phyloP scores from a whole-genome alignment of 2,797 vertebrate species.

The Morelia viridis region DNA sequence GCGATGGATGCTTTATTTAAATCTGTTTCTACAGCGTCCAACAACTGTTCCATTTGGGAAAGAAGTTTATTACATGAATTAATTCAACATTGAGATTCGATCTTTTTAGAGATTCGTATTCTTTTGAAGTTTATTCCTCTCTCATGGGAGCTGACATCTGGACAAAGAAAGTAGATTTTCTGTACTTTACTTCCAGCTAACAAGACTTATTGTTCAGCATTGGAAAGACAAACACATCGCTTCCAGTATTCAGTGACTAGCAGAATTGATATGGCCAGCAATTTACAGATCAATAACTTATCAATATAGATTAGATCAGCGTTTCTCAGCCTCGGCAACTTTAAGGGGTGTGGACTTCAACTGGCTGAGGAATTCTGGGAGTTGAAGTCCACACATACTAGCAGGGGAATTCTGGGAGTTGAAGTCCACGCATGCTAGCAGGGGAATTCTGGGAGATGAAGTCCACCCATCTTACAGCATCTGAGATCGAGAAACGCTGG shows the following conservation, averaged over 20 bases:
- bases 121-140: not conserved
- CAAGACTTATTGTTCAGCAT: not conserved
- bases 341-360: not conserved
- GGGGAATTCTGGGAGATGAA: not conserved
- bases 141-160: not conserved
- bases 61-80: not conserved
- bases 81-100: not conserved
- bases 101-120: not conserved
- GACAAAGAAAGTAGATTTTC: not conserved
- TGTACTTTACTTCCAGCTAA: not conserved
- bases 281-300: not conserved
- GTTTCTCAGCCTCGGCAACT: not conserved
- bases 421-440: not conserved
- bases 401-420: not conserved
- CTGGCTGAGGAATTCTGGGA: not conserved
- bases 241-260: not conserved
- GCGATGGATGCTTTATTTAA: not conserved
- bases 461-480: not conserved
- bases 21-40: not conserved
- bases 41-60: not conserved
- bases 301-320: not conserved
- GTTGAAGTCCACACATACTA: not conserved
- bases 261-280: not conserved
- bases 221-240: not conserved
- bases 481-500: not conserved